Conservation (phyloP, 2,113 vertebrate species). For the Cathartes aura region DNA sequence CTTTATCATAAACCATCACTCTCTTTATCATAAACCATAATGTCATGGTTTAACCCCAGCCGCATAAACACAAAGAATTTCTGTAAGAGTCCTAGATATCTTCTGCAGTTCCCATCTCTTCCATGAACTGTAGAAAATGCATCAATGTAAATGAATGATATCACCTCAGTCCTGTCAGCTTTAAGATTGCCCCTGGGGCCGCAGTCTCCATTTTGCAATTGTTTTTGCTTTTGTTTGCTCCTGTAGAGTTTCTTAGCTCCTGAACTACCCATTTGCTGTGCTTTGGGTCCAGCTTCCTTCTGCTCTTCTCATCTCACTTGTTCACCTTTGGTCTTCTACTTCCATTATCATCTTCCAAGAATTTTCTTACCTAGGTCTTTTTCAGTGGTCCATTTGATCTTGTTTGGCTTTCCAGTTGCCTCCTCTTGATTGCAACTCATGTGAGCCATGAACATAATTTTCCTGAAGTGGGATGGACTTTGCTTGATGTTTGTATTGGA, state of each 20-base stretch:
- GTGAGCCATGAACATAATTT: not conserved
- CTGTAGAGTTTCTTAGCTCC: not conserved
- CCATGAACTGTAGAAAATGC: not conserved
- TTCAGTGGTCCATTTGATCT: not conserved
- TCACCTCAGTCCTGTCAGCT: not conserved
- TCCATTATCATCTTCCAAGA: not conserved
- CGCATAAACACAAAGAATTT: not conserved
- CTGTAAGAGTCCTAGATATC: not conserved
- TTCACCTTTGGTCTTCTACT: not conserved
- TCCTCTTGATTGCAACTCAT: not conserved
- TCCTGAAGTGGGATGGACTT: not conserved
- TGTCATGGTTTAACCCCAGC: no score
- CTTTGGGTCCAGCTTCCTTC: not conserved
- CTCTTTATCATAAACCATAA: not conserved
- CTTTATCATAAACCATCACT: not conserved
- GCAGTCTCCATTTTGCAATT: not conserved
- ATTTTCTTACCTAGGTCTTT: not conserved
- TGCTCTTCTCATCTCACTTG: not conserved
- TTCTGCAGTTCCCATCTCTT: not conserved
- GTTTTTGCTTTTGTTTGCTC: not conserved
- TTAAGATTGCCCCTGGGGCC: not conserved
- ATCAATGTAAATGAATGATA: not conserved
- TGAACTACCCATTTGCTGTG: not conserved
- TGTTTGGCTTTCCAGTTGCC: not conserved
- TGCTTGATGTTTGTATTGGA: not conserved